A percentile compares a stretch with the other conserved stretches of the same genome.
These are phyloP conservation scores for Falcunculus frontatus DNA, from an alignment of 2,113 vertebrate species.

Conservation along the genomic window DNA sequence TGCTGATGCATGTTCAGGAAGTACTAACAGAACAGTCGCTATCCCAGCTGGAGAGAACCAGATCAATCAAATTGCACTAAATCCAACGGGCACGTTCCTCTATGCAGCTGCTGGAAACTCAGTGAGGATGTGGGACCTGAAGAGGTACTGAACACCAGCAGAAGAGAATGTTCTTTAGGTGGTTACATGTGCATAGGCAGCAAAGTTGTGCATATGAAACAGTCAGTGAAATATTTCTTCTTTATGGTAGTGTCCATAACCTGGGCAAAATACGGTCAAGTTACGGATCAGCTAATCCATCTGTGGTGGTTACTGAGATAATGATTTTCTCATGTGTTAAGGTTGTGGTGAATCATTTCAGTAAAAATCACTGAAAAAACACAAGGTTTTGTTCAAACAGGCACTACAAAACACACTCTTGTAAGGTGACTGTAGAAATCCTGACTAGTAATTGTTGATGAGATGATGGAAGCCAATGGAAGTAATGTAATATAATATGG, in stretches of 20 bases:
- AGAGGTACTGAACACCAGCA: conserved; percentile 76
- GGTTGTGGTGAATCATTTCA: not conserved
- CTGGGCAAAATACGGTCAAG: not conserved
- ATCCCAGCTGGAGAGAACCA: conserved; percentile 94
- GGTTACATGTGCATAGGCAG: not conserved
- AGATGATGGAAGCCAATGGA: not conserved
- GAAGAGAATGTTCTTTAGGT: not conserved
- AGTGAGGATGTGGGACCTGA: conserved; percentile 96
- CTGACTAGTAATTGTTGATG: not conserved
- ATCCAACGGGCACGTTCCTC: conserved; percentile 87
- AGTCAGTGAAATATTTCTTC: not conserved
- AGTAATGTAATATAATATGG: not conserved
- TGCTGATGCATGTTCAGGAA: conserved; percentile 82
- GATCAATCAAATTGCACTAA: conserved; percentile 93
- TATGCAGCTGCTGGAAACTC: conserved; percentile 92
- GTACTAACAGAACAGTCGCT: conserved; percentile 81
- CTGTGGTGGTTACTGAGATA: not conserved
- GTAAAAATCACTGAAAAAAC: not conserved
- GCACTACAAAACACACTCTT: not conserved
- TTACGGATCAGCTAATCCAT: not conserved
- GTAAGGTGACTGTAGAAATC: not conserved
- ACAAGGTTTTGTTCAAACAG: not conserved
- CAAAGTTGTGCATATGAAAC: not conserved
- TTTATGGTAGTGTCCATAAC: not conserved
- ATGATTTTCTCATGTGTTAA: not conserved